Evolutionary conservation across 2,888 invertebrate species (phyloP).

Genomic region (Spilosoma lubricipeda): DNA sequence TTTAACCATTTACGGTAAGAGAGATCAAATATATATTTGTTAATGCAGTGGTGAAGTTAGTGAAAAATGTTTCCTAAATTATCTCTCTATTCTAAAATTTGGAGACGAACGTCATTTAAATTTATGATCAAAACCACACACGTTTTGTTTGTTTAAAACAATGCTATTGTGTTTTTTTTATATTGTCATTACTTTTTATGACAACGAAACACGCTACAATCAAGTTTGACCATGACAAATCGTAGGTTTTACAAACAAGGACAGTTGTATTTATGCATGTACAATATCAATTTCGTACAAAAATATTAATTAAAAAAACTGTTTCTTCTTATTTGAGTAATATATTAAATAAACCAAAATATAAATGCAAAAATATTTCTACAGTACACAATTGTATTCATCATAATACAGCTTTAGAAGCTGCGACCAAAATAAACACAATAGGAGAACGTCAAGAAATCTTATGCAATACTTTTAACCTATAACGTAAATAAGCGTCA

Average conservation of each 20-base stretch:
- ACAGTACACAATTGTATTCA: background rate
- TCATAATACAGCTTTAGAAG: background rate
- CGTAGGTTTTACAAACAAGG: background rate
- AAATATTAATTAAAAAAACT: background rate
- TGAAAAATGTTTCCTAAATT: background rate
- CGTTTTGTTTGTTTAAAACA: background rate
- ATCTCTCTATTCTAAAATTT: background rate
- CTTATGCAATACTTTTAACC: background rate
- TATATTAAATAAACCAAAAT: background rate
- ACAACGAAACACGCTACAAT: background rate
- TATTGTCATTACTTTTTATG: background rate
- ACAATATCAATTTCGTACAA: background rate
- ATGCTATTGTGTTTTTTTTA: background rate
- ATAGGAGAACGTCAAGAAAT: background rate
- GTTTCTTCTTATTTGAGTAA: background rate
- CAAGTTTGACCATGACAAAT: background rate
- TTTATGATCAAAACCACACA: background rate
- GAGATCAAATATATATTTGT: background rate
- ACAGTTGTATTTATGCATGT: background rate
- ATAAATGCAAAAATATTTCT: background rate
- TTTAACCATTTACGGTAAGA: background rate
- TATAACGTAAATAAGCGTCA: slow-evolving; percentile 35
- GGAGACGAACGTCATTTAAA: background rate
- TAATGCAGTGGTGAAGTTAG: background rate
- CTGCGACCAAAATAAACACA: background rate